phyloP scores from a whole-genome alignment of 2,113 vertebrate genomes.

The Callipepla californica region DNA sequence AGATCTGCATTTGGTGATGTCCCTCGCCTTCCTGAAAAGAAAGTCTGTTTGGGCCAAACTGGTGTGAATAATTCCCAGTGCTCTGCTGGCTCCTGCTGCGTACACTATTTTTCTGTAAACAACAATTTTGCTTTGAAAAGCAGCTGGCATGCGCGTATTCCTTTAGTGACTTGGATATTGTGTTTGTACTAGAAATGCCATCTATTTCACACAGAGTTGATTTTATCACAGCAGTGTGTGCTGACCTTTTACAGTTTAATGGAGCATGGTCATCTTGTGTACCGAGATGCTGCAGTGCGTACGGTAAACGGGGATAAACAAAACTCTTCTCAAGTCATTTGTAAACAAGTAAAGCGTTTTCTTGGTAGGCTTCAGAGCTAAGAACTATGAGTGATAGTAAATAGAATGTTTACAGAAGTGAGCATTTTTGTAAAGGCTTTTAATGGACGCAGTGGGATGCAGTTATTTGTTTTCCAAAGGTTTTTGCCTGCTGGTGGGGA shows the following conservation, averaged over 20 bases:
- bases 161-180: slow-evolving; percentile 32
- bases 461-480: neutral
- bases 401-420: neutral
- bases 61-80: slow-evolving; percentile 5
- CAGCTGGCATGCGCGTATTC: slow-evolving; percentile 20
- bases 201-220: slow-evolving; percentile 46
- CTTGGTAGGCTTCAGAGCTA: neutral
- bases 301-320: neutral
- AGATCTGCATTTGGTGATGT: neutral
- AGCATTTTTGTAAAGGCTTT: neutral
- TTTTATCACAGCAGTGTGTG: slow-evolving; percentile 29
- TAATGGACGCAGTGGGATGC: neutral
- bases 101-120: neutral
- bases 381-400: neutral
- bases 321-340: neutral
- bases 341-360: neutral
- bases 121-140: slow-evolving; percentile 54
- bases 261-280: neutral
- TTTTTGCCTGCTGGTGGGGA: neutral
- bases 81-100: neutral
- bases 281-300: neutral
- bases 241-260: slow-evolving; percentile 44
- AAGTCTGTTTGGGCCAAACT: slow-evolving; percentile 4
- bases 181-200: slow-evolving; percentile 53
- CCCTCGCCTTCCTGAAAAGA: neutral